Conservation (phyloP, 2,113 vertebrate species). For the Ursus arctos region DNA sequence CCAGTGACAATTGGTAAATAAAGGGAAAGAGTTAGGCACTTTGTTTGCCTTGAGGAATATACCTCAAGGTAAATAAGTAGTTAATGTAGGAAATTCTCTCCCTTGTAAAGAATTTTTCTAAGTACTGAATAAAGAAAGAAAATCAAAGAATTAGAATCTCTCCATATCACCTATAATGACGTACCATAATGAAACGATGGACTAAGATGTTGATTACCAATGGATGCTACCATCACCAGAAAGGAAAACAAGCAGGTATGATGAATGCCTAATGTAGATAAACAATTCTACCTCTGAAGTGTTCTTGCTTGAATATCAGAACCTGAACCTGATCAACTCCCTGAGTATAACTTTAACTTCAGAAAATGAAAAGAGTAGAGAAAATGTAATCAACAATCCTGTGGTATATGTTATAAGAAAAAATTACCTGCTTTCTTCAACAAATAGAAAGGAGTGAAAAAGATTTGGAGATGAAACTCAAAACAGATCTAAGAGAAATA, state of each 20-base stretch:
- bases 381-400: background rate
- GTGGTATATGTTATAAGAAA: background rate
- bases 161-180: background rate
- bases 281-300: background rate
- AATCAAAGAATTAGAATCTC: background rate
- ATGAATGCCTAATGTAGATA: background rate
- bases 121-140: background rate
- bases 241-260: background rate
- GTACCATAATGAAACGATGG: background rate
- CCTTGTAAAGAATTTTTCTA: background rate
- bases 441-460: background rate
- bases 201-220: background rate
- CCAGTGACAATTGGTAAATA: background rate
- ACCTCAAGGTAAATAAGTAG: background rate
- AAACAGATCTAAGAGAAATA: background rate
- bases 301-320: background rate
- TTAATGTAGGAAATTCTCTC: background rate
- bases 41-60: background rate
- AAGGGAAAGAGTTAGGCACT: background rate
- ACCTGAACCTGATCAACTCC: background rate
- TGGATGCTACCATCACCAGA: background rate
- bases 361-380: background rate
- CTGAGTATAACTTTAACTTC: background rate
- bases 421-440: background rate
- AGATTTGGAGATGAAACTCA: background rate